Base-by-base conservation (phyloP, 2,797 vertebrate genomes). In the Novumbra hubbsi region DNA sequence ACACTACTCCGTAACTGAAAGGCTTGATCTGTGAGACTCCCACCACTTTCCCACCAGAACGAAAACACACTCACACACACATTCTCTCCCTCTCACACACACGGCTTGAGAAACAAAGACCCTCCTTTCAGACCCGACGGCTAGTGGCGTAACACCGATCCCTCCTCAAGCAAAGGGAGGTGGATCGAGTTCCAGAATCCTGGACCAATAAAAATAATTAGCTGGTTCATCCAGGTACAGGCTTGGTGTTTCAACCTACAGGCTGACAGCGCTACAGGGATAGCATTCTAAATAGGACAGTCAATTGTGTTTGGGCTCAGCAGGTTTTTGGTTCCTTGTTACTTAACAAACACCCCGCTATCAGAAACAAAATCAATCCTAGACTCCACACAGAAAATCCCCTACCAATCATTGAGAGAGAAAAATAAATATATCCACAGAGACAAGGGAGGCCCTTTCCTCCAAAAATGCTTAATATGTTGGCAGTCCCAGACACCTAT, bases 51-150 rank as follows among this genome's bases (percentile, higher is more conserved):
- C 75, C 80, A 78, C 80, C 69, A 76, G 68, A 64, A 41, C 60
- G 55, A 8, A 70, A 48, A 74, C 72, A 71, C 78, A 68, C 74
- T 68, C 78, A 68, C 74, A 71, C 76, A 68, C 30, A 62, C 60
- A 75, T 73, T 78, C 83, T 84, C 66, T 77, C 71, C 12, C 28
- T 64, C 73, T 70, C 78, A 68, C 74, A 71, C 76, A 68, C 32
- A 63, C 50, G 77, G 63, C 77, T 71, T n/a, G 24, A 34, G 21
- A 52, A 32, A 83, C 76, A 85, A 81, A 84, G 50, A 50, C 32
- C 48, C 65, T 76, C 67, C 79, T 64, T 62, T 85, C 77, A 75
- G 63, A n/a, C 48, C 41, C 62, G 1, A 8, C 15, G n/a, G 57
- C 34, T 27, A 76, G 64, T 41, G 62, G 62, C 24, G 28, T 30